Evolutionary conservation across 1,140 invertebrate species (phyloP).

Genomic region (Pinna nobilis): DNA sequence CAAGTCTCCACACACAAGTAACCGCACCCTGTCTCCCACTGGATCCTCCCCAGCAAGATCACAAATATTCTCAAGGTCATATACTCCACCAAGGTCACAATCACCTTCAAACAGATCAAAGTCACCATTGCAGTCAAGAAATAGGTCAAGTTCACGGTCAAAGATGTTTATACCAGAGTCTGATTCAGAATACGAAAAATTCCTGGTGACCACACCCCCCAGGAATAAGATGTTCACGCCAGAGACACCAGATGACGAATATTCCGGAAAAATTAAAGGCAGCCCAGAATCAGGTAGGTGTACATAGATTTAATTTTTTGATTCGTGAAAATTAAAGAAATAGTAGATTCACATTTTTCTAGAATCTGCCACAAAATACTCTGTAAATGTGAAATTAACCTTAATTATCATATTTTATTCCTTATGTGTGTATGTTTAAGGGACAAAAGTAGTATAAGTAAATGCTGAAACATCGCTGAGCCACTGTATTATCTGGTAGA

Average conservation of each 20-base stretch:
- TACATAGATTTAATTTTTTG: neutral
- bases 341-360: neutral
- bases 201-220: slow-evolving; percentile 38
- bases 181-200: slow-evolving; percentile 33
- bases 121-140: neutral
- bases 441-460: too few species aligned
- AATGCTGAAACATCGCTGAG: too few species aligned
- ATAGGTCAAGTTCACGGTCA: slow-evolving; percentile 33
- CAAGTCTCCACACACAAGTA: neutral
- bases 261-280: slow-evolving; percentile 22
- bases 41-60: slow-evolving; percentile 14
- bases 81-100: slow-evolving; percentile 20
- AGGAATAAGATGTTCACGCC: slow-evolving; percentile 53
- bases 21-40: neutral
- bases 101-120: slow-evolving; percentile 20
- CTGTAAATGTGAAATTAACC: neutral
- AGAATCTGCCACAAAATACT: neutral
- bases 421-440: neutral
- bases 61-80: slow-evolving; percentile 13
- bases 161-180: slow-evolving; percentile 38
- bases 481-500: too few species aligned
- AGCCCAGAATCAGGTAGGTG: slow-evolving; percentile 27
- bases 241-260: slow-evolving; percentile 46
- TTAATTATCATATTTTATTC: neutral
- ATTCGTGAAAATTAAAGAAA: neutral